These are phyloP conservation scores for Dryobota labecula DNA, from an alignment of 2,888 invertebrate genomes.

Conservation along the genomic window DNA sequence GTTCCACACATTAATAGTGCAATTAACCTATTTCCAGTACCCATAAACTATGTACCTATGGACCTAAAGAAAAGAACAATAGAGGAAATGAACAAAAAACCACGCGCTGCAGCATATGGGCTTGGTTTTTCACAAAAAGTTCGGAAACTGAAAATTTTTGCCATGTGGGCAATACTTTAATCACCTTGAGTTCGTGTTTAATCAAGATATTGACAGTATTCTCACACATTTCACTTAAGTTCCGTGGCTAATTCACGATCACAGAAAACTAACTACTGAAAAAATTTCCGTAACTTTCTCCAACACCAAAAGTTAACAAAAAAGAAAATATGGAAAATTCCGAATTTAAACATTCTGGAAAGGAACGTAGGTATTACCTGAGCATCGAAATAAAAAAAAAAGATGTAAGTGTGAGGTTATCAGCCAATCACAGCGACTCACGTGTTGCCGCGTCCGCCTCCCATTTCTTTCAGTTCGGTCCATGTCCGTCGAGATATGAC, in stretches of 20 bases:
- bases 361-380: slow-evolving; percentile 5
- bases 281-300: slow-evolving; percentile 4
- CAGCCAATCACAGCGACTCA: slow-evolving; percentile 71
- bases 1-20: slow-evolving; percentile 18
- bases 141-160: slow-evolving; percentile 40
- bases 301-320: neutral
- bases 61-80: slow-evolving; percentile 56
- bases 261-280: slow-evolving; percentile 10
- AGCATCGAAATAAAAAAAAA: slow-evolving; percentile 44
- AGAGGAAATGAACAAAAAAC: slow-evolving; percentile 53
- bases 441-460: slow-evolving; percentile 63
- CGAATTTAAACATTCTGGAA: slow-evolving; percentile 14
- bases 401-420: slow-evolving; percentile 1
- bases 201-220: slow-evolving; percentile 59
- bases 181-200: slow-evolving; percentile 53
- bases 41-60: slow-evolving; percentile 45
- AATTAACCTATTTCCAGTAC: slow-evolving; percentile 54
- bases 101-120: slow-evolving; percentile 33
- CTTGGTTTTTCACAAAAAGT: slow-evolving; percentile 51
- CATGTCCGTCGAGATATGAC: slow-evolving; percentile 70
- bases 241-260: slow-evolving; percentile 30
- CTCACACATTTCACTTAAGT: slow-evolving; percentile 28
- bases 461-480: slow-evolving; percentile 17
- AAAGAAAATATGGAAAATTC: slow-evolving; percentile 2
- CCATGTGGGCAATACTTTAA: slow-evolving; percentile 53